phyloP scores from a whole-genome alignment of 2,113 vertebrate species.

The Tragulus kanchil region DNA sequence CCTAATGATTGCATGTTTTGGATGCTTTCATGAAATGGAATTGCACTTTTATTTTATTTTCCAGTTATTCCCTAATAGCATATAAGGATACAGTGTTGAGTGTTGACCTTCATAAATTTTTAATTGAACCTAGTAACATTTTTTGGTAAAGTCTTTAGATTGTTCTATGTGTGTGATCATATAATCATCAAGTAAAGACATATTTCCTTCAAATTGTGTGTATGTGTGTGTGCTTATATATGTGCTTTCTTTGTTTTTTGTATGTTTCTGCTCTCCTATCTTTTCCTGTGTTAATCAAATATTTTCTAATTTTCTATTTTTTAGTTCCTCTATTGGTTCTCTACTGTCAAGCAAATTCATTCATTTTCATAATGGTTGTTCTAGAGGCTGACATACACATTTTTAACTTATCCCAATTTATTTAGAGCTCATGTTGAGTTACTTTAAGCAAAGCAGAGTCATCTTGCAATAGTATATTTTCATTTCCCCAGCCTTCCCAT shows the following conservation, averaged over 20 bases:
- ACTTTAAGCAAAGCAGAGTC: neutral
- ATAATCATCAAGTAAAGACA: neutral
- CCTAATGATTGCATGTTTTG: constrained; percentile 18
- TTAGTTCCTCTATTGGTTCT: neutral
- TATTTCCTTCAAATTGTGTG: neutral
- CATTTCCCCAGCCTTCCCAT: neutral
- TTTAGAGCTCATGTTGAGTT: neutral
- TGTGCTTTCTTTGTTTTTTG: constrained; percentile 1
- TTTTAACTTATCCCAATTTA: neutral
- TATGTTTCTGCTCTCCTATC: neutral
- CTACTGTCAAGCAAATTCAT: neutral
- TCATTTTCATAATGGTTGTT: neutral
- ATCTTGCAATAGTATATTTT: neutral
- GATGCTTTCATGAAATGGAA: neutral
- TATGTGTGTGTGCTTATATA: neutral
- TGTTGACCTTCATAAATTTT: neutral
- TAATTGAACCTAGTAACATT: neutral
- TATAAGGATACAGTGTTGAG: neutral
- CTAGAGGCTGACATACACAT: neutral
- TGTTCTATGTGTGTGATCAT: neutral
- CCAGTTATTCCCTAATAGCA: neutral
- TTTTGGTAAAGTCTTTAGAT: neutral
- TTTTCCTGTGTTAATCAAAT: neutral
- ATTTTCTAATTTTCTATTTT: neutral
- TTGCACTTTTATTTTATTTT: constrained; percentile 29